A percentile compares a stretch with the other conserved stretches of the same genome.
phyloP scores from a whole-genome alignment of 1,140 invertebrate genomes.

The Leptopilina clavipes region DNA sequence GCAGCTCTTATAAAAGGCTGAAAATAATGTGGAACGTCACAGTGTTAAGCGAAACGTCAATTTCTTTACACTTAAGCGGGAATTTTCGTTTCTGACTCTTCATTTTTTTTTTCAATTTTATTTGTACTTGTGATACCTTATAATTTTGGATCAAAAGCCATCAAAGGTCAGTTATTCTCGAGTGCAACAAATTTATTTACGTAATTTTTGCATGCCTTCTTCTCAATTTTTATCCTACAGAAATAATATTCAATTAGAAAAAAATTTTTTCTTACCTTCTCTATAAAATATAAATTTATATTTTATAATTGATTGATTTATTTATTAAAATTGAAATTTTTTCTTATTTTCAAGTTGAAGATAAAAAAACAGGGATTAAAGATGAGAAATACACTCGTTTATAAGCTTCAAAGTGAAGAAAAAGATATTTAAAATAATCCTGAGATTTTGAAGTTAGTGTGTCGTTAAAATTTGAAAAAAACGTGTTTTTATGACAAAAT shows the following conservation, averaged over 20 bases:
- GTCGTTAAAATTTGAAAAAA: background rate
- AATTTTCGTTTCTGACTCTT: background rate
- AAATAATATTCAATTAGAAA: background rate
- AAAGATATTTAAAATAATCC: background rate
- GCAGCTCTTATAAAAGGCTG: slow-evolving; percentile 55
- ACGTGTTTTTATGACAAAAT: background rate
- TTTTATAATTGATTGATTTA: too few species aligned
- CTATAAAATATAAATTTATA: too few species aligned
- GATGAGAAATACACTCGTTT: too few species aligned
- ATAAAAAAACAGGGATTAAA: too few species aligned
- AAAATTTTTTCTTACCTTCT: background rate
- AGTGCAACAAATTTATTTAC: background rate
- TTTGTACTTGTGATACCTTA: background rate
- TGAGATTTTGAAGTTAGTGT: background rate
- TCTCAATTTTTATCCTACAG: background rate
- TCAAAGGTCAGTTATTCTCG: background rate
- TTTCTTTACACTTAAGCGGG: background rate
- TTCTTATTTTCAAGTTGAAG: too few species aligned
- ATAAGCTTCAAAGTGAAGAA: background rate
- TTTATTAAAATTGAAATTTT: too few species aligned
- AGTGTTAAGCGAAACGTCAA: slow-evolving; percentile 41
- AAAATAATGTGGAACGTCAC: slow-evolving; percentile 37
- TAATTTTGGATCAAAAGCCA: slow-evolving; percentile 22
- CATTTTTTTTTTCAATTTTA: background rate
- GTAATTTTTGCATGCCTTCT: background rate